phyloP scores from a whole-genome alignment of 53 echinoderm and acorn worm genomes.

The Henricia sp. region DNA sequence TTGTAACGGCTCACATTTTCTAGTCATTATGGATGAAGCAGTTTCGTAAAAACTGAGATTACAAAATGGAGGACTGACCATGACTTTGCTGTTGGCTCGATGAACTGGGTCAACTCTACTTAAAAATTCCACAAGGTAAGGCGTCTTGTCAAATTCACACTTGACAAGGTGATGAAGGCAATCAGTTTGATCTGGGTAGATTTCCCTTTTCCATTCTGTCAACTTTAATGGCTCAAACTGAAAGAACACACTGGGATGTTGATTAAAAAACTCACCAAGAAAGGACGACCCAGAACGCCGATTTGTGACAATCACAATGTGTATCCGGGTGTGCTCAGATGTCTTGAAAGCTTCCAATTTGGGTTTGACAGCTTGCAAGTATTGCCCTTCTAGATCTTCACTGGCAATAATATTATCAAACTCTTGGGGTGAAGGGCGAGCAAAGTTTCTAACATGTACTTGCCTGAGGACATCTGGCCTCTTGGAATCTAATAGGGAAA shows the following conservation, averaged over 20 bases:
- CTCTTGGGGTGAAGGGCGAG: not conserved
- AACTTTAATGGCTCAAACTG: constrained; percentile 97
- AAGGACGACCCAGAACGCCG: constrained; percentile 95
- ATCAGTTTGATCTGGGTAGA: constrained; percentile 64
- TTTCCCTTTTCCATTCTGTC: constrained; percentile 74
- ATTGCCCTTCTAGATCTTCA: constrained; percentile 5
- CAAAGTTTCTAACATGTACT: not conserved
- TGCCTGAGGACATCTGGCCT: not conserved
- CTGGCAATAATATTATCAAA: not conserved
- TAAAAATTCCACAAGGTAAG: constrained; percentile 78
- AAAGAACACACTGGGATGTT: constrained; percentile 90
- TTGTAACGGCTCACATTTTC: constrained; percentile 52
- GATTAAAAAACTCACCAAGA: constrained; percentile 94
- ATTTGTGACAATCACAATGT: constrained; percentile 90
- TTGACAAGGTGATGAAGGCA: constrained; percentile 72
- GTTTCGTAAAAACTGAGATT: constrained; percentile 25
- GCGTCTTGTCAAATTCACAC: constrained; percentile 82
- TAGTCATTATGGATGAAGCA: too few relatives aligned
- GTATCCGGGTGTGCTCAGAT: constrained; percentile 4
- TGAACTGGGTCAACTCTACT: constrained; percentile 82
- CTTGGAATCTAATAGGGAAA: not conserved
- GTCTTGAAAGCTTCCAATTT: not conserved
- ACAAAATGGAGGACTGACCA: constrained; percentile 81
- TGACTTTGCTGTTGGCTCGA: constrained; percentile 73
- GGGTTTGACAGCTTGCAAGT: constrained; percentile 15